Conservation (phyloP, 35 echinoderm and acorn worm species). For the Heliocidaris erythrogramma region DNA sequence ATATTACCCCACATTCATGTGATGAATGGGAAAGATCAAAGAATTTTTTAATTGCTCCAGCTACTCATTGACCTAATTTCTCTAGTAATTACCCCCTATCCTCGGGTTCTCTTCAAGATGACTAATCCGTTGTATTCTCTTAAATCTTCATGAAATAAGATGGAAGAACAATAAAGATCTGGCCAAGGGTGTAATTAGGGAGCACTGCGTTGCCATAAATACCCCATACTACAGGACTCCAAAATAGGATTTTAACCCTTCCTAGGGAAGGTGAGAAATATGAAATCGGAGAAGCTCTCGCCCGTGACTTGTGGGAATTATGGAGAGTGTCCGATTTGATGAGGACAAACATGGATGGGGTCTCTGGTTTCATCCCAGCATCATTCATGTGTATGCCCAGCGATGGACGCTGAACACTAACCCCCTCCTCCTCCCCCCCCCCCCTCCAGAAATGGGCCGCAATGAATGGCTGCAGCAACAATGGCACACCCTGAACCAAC, state of each 20-base stretch:
- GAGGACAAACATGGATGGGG: background rate
- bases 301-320: slow-evolving; percentile 35
- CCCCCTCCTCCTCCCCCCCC: background rate
- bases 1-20: background rate
- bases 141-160: background rate
- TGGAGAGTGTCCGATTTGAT: slow-evolving; percentile 13
- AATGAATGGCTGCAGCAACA: slow-evolving; percentile 43
- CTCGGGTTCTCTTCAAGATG: background rate
- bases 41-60: background rate
- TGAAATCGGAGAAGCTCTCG: background rate
- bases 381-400: background rate
- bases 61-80: background rate
- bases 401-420: background rate
- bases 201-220: background rate
- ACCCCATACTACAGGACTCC: background rate
- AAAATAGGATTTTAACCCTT: background rate
- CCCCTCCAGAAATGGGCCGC: slow-evolving; percentile 38
- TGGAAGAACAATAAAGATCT: background rate
- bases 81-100: background rate
- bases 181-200: background rate
- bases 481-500: slow-evolving; percentile 45
- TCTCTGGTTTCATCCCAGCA: background rate
- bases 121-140: background rate
- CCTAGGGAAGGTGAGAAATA: background rate
- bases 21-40: background rate